Evolutionary conservation across 2,797 vertebrate species (phyloP), one percentile per base, ranked within the genome.

Genomic region (Danio jaintianensis): DNA sequence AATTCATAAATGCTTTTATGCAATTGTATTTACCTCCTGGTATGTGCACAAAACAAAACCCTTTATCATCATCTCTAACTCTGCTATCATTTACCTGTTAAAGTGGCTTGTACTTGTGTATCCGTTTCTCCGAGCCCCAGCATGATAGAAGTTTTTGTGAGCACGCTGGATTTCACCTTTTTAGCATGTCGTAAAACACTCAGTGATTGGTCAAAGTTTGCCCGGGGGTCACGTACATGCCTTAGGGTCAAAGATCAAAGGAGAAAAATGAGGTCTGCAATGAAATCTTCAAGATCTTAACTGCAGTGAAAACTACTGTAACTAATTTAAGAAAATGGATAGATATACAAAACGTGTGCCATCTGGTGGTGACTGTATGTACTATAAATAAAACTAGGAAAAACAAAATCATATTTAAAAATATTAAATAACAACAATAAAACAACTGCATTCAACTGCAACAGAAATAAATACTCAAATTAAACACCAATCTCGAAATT

Each of bases 71-170:
- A 38, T 43, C 1, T 52, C 1, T 36, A 62, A 40, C 12, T 61
- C 42, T 52, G 55, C 20, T 45, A 47, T 9, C 8, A 3, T 3
- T 91, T 87, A 99, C 98, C 90, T 62, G 92, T 94, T 93, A 99
- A 86, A 0, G 96, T 94, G 75, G 93, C 61, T 0, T 90, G 81
- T 6, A 99, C 89, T 89, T 99, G 95, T 1, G 94, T 91, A 0
- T 98, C 96, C 0, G 93, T 96, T 90, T 99, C 97, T 0, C 97
- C 98, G 0, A 99, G 91, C 13, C 97, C 98, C 88, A 99, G 85
- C 97, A 99, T 99, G 62, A 99, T 93, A 53, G 97, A 99, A 0
- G 98, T 98, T 92, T 99, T 99, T 2, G 96, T 97, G 78, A 99
- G 91, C 29, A 97, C 0, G 0, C 84, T 75, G 0, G 96, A 94